phyloP scores from a whole-genome alignment of 2,888 invertebrate species.

The Torymus tubicola region DNA sequence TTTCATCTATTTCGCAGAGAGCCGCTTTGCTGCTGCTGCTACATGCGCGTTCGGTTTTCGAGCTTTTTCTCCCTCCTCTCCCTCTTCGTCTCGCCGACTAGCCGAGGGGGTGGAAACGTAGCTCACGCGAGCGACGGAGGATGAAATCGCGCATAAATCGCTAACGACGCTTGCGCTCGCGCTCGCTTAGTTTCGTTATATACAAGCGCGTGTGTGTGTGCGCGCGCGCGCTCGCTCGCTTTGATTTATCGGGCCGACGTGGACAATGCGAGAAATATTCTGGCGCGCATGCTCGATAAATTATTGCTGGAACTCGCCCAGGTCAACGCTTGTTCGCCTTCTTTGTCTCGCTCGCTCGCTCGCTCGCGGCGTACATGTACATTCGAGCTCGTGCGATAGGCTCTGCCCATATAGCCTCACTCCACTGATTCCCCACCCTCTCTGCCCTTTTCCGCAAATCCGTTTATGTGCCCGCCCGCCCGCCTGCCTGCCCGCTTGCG shows the following conservation, averaged over 20 bases:
- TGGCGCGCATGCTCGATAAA: slow-evolving; percentile 70
- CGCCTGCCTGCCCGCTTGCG: no score
- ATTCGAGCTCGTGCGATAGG: background rate
- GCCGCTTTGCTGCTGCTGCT: background rate
- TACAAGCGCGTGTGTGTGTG: no score
- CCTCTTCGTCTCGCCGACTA: background rate
- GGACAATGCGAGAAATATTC: slow-evolving; percentile 74
- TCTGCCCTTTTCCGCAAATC: slow-evolving; percentile 32
- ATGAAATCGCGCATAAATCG: slow-evolving; percentile 71
- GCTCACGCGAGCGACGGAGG: slow-evolving; percentile 40
- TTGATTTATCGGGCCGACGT: slow-evolving; percentile 72
- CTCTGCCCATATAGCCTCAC: background rate
- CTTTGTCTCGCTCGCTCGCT: slow-evolving; percentile 44
- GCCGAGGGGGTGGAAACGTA: background rate
- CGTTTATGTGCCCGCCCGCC: slow-evolving; percentile 30
- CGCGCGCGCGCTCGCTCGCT: slow-evolving; percentile 50
- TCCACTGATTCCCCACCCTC: background rate
- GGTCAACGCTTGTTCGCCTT: slow-evolving; percentile 34
- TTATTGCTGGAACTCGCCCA: slow-evolving; percentile 61
- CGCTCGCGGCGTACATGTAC: no score
- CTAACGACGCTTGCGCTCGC: slow-evolving; percentile 63
- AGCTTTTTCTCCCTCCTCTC: slow-evolving; percentile 1
- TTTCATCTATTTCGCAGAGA: slow-evolving; percentile 27
- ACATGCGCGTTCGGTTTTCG: background rate
- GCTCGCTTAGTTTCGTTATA: slow-evolving; percentile 65